A percentile compares a stretch with the other conserved stretches of the same genome.
phyloP scores from a whole-genome alignment of 1,140 invertebrate genomes.

The Lepidurus apus region DNA sequence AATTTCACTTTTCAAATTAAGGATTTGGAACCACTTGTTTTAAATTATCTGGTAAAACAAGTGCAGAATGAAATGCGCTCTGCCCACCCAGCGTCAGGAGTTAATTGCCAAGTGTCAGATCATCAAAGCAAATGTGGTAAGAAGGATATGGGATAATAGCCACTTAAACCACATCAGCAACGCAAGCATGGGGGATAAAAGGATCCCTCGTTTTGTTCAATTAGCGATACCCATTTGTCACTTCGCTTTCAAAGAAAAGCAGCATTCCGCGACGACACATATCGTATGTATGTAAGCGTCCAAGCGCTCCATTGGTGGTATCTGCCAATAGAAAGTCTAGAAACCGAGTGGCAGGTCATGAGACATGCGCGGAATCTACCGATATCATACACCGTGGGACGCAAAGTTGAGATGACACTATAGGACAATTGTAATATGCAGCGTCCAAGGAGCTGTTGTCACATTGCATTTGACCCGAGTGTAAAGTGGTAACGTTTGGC shows the following conservation, averaged over 20 bases:
- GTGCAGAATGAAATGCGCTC: background rate
- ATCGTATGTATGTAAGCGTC: background rate
- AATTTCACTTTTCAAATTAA: too few species aligned
- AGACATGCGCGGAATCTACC: background rate
- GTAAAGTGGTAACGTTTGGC: too few species aligned
- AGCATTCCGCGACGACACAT: background rate
- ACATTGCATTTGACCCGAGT: too few species aligned
- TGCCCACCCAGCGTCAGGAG: background rate
- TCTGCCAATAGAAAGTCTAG: background rate
- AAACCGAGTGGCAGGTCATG: background rate
- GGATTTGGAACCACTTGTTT: too few species aligned
- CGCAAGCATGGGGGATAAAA: background rate
- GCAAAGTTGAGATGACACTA: conserved; percentile 10
- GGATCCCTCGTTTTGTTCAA: background rate
- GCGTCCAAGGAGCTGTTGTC: too few species aligned
- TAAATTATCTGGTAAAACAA: too few species aligned
- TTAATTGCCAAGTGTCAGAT: background rate
- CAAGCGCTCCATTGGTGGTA: background rate
- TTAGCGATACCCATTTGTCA: conserved; percentile 3
- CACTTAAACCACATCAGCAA: background rate
- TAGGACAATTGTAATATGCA: too few species aligned
- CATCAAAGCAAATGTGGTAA: conserved; percentile 1
- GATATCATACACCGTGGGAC: background rate
- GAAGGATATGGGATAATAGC: conserved; percentile 5
- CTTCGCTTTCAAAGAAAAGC: conserved; percentile 1